Conservation (phyloP, 2,113 vertebrate genomes). For the Lagenorhynchus albirostris region DNA sequence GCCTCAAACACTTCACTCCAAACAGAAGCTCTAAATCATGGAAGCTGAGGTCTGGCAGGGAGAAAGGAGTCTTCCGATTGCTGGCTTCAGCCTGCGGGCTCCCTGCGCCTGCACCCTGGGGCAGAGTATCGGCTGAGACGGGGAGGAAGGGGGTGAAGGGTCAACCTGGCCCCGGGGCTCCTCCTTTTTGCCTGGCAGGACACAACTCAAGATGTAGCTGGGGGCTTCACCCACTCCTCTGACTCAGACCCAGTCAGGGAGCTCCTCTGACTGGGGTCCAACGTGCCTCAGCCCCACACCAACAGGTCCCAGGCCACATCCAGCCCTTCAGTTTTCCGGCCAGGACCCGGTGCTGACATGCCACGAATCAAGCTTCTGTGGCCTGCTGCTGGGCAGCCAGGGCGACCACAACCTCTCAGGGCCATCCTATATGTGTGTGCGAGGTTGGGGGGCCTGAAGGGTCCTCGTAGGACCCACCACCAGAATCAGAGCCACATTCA, state of each 20-base stretch:
- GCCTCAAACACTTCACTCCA: background rate
- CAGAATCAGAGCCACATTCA: background rate
- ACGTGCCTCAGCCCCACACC: rapidly evolving
- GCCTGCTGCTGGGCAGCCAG: background rate
- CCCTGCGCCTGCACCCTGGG: background rate
- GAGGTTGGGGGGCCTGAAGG: rapidly evolving
- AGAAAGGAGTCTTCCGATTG: background rate
- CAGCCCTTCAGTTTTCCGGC: background rate
- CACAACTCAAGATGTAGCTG: background rate
- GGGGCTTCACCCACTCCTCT: background rate
- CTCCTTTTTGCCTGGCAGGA: background rate
- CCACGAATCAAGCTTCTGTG: rapidly evolving
- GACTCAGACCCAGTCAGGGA: background rate
- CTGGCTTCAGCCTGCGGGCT: background rate
- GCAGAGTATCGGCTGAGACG: background rate
- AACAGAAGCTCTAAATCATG: rapidly evolving
- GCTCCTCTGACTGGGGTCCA: background rate
- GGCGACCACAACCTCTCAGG: no score
- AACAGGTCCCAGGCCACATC: background rate
- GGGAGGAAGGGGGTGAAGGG: background rate
- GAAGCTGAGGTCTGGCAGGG: background rate
- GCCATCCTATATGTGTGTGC: no score
- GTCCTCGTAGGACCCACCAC: background rate
- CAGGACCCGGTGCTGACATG: background rate
- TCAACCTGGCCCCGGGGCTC: background rate